These are phyloP conservation scores for Lithobates pipiens DNA, from an alignment of 2,797 vertebrate species.

Conservation along the genomic window DNA sequence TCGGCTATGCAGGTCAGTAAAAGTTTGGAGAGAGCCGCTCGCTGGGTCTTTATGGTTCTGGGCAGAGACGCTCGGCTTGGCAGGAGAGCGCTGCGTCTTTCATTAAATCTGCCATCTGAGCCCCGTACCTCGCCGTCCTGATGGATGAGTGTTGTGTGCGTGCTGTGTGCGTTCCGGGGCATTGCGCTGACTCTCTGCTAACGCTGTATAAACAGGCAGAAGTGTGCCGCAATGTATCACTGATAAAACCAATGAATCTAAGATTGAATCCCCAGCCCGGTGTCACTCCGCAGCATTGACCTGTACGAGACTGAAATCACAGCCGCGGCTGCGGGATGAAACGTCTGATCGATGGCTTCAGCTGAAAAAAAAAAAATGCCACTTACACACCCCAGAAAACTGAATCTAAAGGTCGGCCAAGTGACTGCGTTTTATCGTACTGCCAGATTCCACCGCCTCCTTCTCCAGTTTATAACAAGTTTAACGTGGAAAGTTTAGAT, in stretches of 20 bases:
- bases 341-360: too few relatives aligned
- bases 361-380: too few relatives aligned
- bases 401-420: too few relatives aligned
- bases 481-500: too few relatives aligned
- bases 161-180: not conserved
- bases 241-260: not conserved
- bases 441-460: too few relatives aligned
- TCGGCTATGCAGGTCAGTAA: not conserved
- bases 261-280: too few relatives aligned
- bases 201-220: not conserved
- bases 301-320: too few relatives aligned
- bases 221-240: not conserved
- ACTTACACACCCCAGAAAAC: too few relatives aligned
- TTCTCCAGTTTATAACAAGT: too few relatives aligned
- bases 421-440: too few relatives aligned
- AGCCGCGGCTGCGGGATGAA: too few relatives aligned
- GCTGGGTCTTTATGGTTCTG: not conserved
- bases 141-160: not conserved
- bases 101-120: slow-evolving; percentile 31
- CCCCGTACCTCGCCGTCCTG: not conserved
- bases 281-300: too few relatives aligned
- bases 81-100: slow-evolving; percentile 12
- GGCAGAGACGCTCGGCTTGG: not conserved
- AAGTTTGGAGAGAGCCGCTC: not conserved
- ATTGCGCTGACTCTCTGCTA: not conserved